Evolutionary conservation across 2,113 vertebrate species (phyloP).

Genomic region (Myxocyprinus asiaticus): DNA sequence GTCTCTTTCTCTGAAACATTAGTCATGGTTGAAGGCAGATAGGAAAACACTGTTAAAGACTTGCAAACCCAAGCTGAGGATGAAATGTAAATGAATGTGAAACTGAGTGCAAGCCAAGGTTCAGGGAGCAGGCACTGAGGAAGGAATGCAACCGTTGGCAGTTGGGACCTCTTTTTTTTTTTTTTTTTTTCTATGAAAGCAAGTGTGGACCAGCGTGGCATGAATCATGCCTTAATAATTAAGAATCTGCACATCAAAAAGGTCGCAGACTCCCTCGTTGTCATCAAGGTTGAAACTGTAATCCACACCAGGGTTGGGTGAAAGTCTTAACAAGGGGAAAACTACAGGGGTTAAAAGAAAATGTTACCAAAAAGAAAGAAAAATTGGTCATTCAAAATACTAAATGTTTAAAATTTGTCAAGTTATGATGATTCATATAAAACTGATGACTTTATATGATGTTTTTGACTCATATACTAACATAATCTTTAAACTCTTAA

Average conservation of each 20-base stretch:
- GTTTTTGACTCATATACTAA: no score
- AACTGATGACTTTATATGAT: no score
- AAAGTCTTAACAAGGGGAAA: slow-evolving; percentile 79
- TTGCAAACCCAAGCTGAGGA: background rate
- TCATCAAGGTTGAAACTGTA: slow-evolving; percentile 98
- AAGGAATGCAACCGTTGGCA: slow-evolving; percentile 28
- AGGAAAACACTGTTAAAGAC: slow-evolving; percentile 1
- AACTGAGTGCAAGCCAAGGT: slow-evolving; percentile 19
- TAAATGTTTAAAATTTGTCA: background rate
- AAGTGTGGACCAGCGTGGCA: slow-evolving; percentile 4
- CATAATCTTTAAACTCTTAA: no score
- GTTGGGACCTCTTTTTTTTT: background rate
- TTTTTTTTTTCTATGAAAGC: background rate
- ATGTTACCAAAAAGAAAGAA: background rate
- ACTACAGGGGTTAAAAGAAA: slow-evolving; percentile 69
- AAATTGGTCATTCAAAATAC: background rate
- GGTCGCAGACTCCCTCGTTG: slow-evolving; percentile 92
- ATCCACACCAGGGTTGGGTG: slow-evolving; percentile 83
- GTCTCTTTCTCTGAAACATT: background rate
- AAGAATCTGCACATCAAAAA: slow-evolving; percentile 96
- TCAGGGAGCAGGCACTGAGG: slow-evolving; percentile 16
- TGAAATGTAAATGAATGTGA: slow-evolving; percentile 19
- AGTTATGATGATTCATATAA: background rate
- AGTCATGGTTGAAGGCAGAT: background rate
- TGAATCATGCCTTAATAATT: slow-evolving; percentile 80